phyloP scores from a whole-genome alignment of 2,888 invertebrate genomes.

The Ellobium chinense region DNA sequence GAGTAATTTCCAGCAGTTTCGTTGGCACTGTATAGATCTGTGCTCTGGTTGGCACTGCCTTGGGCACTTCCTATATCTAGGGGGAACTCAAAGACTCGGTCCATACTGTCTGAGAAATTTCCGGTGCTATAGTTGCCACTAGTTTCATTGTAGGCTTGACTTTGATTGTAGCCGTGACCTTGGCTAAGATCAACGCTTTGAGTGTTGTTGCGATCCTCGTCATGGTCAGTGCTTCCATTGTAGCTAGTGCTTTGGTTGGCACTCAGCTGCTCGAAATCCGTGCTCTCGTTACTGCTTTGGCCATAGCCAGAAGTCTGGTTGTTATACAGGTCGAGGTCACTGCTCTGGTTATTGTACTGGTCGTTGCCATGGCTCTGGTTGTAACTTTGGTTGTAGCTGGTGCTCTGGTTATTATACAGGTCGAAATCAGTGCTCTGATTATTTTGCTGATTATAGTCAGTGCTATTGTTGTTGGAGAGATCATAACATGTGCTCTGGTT shows the following conservation, averaged over 20 bases:
- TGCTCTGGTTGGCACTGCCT: no score
- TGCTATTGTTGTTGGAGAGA: neutral
- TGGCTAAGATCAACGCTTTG: no score
- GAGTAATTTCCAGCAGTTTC: no score
- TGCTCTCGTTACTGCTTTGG: neutral
- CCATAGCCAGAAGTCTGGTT: neutral
- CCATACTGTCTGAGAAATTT: no score
- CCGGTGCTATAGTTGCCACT: neutral
- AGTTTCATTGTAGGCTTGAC: neutral
- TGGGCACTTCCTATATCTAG: no score
- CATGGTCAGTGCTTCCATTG: neutral
- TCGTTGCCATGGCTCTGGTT: neutral
- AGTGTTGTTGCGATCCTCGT: neutral
- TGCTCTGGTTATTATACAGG: neutral
- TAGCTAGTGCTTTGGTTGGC: neutral
- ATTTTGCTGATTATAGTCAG: neutral
- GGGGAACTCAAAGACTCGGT: no score
- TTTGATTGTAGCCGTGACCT: conserved; percentile 3
- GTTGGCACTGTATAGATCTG: no score
- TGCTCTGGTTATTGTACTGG: neutral
- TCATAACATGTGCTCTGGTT: neutral
- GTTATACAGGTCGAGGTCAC: neutral
- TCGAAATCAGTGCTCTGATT: neutral
- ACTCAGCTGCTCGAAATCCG: no score
- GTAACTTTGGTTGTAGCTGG: no score